phyloP scores from a whole-genome alignment of 2,797 vertebrate genomes.

The Cyprinella venusta region DNA sequence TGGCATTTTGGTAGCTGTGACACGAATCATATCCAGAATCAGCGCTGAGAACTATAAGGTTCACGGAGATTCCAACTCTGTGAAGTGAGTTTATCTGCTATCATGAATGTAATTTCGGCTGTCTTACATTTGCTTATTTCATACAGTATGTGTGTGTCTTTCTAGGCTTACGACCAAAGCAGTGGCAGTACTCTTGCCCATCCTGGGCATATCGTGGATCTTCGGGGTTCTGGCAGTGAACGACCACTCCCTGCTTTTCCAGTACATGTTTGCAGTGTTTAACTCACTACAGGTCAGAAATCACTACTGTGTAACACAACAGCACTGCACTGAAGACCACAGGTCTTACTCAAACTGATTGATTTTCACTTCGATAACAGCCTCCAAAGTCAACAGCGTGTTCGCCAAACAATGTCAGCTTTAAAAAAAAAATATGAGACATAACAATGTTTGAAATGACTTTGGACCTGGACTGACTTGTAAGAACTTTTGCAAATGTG shows the following conservation, averaged over 20 bases:
- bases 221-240: slow-evolving; percentile 94
- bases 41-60: slow-evolving; percentile 94
- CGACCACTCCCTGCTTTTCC: slow-evolving; percentile 84
- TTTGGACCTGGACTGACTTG: slow-evolving; percentile 20
- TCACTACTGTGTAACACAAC: slow-evolving; percentile 21
- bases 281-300: slow-evolving; percentile 91
- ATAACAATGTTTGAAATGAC: slow-evolving; percentile 38
- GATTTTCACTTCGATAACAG: slow-evolving; percentile 13
- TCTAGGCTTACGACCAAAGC: slow-evolving; percentile 91
- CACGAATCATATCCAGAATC: slow-evolving; percentile 94
- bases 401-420: slow-evolving; percentile 18
- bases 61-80: slow-evolving; percentile 88
- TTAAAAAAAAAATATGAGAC: slow-evolving; percentile 18
- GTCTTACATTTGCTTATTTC: background rate
- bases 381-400: slow-evolving; percentile 38
- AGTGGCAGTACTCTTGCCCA: slow-evolving; percentile 93
- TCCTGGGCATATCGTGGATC: slow-evolving; percentile 95
- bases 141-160: background rate
- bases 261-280: slow-evolving; percentile 93
- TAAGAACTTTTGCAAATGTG: slow-evolving; percentile 25
- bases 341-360: background rate
- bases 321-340: slow-evolving; percentile 11
- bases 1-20: slow-evolving; percentile 92
- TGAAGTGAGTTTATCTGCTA: slow-evolving; percentile 83
- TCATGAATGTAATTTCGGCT: background rate